These are phyloP conservation scores for Polyodon spathula DNA, from an alignment of 2,113 vertebrate species.

Conservation along the genomic window DNA sequence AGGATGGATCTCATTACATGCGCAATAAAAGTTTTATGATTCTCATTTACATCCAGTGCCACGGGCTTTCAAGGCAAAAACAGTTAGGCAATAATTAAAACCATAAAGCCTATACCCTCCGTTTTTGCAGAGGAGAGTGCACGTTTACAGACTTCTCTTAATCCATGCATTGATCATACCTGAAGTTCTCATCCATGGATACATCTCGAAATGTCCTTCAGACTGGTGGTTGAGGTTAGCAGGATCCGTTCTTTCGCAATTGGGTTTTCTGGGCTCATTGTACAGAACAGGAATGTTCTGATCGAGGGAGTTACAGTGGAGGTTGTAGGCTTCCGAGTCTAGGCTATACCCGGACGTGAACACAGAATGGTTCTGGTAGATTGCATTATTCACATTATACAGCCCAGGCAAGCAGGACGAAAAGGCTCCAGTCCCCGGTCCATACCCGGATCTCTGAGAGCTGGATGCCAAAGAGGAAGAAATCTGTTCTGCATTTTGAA, in stretches of 20 bases:
- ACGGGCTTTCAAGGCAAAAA: slow-evolving; percentile 64
- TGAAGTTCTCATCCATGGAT: slow-evolving; percentile 86
- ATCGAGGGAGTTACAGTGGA: slow-evolving; percentile 74
- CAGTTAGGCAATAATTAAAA: slow-evolving; percentile 75
- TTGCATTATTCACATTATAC: slow-evolving; percentile 75
- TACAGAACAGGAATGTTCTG: slow-evolving; percentile 76
- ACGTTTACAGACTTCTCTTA: slow-evolving; percentile 22
- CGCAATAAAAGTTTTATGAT: slow-evolving; percentile 89
- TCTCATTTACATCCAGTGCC: slow-evolving; percentile 82
- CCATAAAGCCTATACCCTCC: slow-evolving; percentile 59
- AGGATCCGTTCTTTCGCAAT: slow-evolving; percentile 72
- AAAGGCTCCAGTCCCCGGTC: slow-evolving; percentile 64
- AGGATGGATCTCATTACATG: slow-evolving; percentile 58
- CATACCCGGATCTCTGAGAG: slow-evolving; percentile 70
- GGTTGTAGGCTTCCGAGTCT: slow-evolving; percentile 68
- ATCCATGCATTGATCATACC: slow-evolving; percentile 61
- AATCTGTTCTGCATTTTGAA: slow-evolving; percentile 74
- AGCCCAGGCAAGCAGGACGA: slow-evolving; percentile 69
- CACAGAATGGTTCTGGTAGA: slow-evolving; percentile 58
- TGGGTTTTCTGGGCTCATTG: slow-evolving; percentile 68
- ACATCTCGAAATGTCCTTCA: slow-evolving; percentile 79
- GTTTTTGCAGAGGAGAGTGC: slow-evolving; percentile 41
- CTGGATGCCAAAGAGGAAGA: slow-evolving; percentile 73
- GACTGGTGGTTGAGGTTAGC: slow-evolving; percentile 64
- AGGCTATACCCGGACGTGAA: slow-evolving; percentile 69